These are phyloP conservation scores for Nymphalis polychloros DNA, from an alignment of 2,888 invertebrate genomes.

Conservation along the genomic window DNA sequence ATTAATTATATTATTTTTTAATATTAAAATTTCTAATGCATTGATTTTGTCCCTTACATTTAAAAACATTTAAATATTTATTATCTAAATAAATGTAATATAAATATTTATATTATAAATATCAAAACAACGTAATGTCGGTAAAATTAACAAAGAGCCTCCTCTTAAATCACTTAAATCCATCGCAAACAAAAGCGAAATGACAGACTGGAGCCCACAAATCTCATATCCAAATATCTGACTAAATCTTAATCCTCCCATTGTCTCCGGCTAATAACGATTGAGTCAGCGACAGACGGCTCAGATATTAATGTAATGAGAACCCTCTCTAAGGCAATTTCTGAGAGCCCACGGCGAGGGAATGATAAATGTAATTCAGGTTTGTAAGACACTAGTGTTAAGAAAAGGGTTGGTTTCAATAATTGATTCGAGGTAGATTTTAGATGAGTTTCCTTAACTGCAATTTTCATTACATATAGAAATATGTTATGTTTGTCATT, in stretches of 20 bases:
- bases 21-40: too few relatives aligned
- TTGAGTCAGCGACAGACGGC: slow-evolving; percentile 61
- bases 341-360: slow-evolving; percentile 47
- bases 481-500: not conserved
- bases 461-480: not conserved
- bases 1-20: too few relatives aligned
- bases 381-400: slow-evolving; percentile 28
- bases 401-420: slow-evolving; percentile 23
- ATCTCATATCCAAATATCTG: slow-evolving; percentile 73
- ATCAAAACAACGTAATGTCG: not conserved
- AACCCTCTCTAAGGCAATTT: slow-evolving; percentile 49
- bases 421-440: not conserved
- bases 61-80: too few relatives aligned
- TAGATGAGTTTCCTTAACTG: not conserved
- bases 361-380: slow-evolving; percentile 51
- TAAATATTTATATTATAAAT: not conserved
- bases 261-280: slow-evolving; percentile 61
- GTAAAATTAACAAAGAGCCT: not conserved
- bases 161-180: slow-evolving; percentile 22
- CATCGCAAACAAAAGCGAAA: slow-evolving; percentile 39
- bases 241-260: slow-evolving; percentile 70
- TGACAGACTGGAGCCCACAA: slow-evolving; percentile 52
- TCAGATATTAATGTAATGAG: slow-evolving; percentile 68
- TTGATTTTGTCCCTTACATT: too few relatives aligned
- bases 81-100: too few relatives aligned